Evolutionary conservation across 2,113 vertebrate species (phyloP).

Genomic region (Muntiacus muntjak): DNA sequence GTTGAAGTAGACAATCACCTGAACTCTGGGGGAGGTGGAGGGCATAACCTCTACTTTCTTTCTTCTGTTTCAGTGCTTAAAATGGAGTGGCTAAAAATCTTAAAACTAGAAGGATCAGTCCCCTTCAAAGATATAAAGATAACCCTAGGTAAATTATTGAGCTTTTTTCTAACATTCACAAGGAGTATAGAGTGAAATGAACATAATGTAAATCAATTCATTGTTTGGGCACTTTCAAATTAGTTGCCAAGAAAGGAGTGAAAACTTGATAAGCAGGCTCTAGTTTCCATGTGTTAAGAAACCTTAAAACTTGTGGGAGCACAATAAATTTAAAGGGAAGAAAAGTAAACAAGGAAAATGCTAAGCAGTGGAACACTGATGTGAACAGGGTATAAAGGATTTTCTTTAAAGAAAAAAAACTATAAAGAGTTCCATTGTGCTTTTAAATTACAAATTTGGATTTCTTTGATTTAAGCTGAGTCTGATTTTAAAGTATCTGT

Average conservation of each 20-base stretch:
- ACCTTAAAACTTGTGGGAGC: slow-evolving; percentile 56
- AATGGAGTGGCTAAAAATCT: slow-evolving; percentile 42
- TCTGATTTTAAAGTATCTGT: not conserved
- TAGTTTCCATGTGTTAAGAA: slow-evolving; percentile 54
- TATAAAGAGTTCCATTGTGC: slow-evolving; percentile 41
- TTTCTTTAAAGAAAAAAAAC: slow-evolving; percentile 46
- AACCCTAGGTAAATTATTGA: slow-evolving; percentile 54
- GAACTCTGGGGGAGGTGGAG: not conserved
- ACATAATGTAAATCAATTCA: slow-evolving; percentile 26
- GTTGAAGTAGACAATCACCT: slow-evolving; percentile 33
- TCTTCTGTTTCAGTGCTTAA: slow-evolving; percentile 63
- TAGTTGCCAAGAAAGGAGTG: not conserved
- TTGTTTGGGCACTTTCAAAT: slow-evolving; percentile 28
- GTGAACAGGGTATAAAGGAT: slow-evolving; percentile 13
- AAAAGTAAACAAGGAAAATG: slow-evolving; percentile 63
- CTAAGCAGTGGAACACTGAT: slow-evolving; percentile 39
- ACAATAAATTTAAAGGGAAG: slow-evolving; percentile 45
- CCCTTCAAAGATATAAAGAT: slow-evolving; percentile 53
- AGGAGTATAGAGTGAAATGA: slow-evolving; percentile 22
- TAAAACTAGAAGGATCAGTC: slow-evolving; percentile 13
- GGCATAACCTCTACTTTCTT: slow-evolving; percentile 5
- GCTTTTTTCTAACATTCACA: slow-evolving; percentile 16
- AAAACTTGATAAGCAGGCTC: slow-evolving; percentile 62
- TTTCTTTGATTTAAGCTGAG: not conserved
- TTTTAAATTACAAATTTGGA: slow-evolving; percentile 58